Percentiles rank a stretch among this genome's conserved stretches.
Evolutionary conservation across 2,888 invertebrate genomes (phyloP).

Genomic region (Meghimatium bilineatum): DNA sequence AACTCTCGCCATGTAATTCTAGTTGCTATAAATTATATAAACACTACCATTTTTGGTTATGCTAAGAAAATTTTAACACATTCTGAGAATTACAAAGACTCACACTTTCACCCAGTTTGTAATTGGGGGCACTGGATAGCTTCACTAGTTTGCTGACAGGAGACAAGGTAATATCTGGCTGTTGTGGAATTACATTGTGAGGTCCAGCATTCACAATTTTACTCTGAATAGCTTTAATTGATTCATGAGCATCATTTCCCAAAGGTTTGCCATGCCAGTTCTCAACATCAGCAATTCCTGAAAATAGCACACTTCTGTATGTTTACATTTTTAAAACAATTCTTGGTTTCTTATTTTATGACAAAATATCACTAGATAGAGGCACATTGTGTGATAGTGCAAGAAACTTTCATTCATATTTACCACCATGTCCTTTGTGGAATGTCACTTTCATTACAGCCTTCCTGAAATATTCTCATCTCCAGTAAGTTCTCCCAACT

Average conservation of each 20-base stretch:
- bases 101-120: slow-evolving; percentile 47
- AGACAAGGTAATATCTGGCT: slow-evolving; percentile 78
- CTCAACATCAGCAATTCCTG: slow-evolving; percentile 92
- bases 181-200: slow-evolving; percentile 81
- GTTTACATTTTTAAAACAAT: neutral
- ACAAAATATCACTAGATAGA: too few relatives aligned
- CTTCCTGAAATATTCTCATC: too few relatives aligned
- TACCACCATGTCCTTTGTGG: too few relatives aligned
- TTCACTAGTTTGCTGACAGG: slow-evolving; percentile 26
- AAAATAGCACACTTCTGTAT: slow-evolving; percentile 70
- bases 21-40: too few relatives aligned
- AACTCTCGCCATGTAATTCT: too few relatives aligned
- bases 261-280: slow-evolving; percentile 99
- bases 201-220: slow-evolving; percentile 84
- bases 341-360: too few relatives aligned
- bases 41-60: too few relatives aligned
- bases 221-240: slow-evolving; percentile 79
- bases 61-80: too few relatives aligned
- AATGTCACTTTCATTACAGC: too few relatives aligned
- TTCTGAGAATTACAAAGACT: neutral
- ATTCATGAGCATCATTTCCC: slow-evolving; percentile 86
- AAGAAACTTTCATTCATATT: too few relatives aligned
- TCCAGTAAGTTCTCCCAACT: too few relatives aligned
- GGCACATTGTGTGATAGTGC: too few relatives aligned
- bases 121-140: slow-evolving; percentile 25